Percentiles rank a stretch among this genome's conserved stretches.
Conservation (phyloP, 2,888 invertebrate species). For the Mythimna vitellina region DNA sequence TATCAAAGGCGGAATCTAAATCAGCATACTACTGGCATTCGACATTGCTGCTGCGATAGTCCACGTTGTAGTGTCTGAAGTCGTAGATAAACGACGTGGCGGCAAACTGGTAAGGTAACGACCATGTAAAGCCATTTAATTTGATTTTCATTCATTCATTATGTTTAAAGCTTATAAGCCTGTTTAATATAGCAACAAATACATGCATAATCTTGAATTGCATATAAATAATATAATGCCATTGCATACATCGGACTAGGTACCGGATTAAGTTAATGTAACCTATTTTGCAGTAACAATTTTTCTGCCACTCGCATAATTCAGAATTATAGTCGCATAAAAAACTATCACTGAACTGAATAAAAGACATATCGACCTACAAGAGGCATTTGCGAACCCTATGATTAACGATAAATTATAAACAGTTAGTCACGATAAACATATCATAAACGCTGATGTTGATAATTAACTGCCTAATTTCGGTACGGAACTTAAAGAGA, state of each 20-base stretch:
- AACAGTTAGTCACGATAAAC: constrained; percentile 65
- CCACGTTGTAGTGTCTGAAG: constrained; percentile 28
- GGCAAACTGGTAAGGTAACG: constrained; percentile 13
- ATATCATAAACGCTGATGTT: constrained; percentile 57
- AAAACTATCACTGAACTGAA: constrained; percentile 42
- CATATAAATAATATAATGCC: neutral
- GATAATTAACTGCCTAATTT: constrained; percentile 55
- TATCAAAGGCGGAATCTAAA: constrained; percentile 59
- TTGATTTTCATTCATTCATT: constrained; percentile 21
- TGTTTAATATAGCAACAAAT: neutral
- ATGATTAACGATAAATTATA: constrained; percentile 59
- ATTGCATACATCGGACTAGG: neutral
- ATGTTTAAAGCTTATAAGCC: constrained; percentile 8
- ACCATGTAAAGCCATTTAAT: constrained; percentile 17
- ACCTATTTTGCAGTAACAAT: neutral
- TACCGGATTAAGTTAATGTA: neutral
- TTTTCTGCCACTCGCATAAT: constrained; percentile 4
- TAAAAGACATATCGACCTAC: constrained; percentile 40
- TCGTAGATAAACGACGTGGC: constrained; percentile 45
- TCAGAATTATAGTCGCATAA: constrained; percentile 6
- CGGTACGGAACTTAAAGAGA: constrained; percentile 54
- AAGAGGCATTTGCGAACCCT: constrained; percentile 41
- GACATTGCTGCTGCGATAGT: constrained; percentile 41
- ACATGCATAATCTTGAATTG: neutral
- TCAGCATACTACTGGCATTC: constrained; percentile 45